Conservation (phyloP, 1,140 invertebrate genomes). For the Araneus ventricosus region DNA sequence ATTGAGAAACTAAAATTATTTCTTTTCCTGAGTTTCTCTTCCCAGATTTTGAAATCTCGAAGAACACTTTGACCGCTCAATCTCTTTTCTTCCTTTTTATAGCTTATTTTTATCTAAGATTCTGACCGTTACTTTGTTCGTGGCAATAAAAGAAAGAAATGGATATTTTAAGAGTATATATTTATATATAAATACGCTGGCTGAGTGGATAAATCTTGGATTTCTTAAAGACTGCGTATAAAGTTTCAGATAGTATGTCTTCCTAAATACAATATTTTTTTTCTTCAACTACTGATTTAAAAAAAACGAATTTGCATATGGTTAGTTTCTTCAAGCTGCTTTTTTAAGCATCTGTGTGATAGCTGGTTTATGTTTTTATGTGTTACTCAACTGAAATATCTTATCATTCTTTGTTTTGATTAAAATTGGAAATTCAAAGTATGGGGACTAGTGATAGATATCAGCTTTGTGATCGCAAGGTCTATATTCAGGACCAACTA, state of each 20-base stretch:
- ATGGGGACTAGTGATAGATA: too few species aligned
- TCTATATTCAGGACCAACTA: too few species aligned
- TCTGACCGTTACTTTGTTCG: neutral
- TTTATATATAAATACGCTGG: neutral
- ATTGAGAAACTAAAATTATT: neutral
- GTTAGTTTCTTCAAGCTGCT: neutral
- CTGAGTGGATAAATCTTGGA: neutral
- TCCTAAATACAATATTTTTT: neutral
- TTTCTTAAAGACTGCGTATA: conserved; percentile 1
- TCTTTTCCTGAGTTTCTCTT: neutral
- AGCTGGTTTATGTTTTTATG: too few species aligned
- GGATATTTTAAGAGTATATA: conserved; percentile 3
- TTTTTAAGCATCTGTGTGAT: too few species aligned
- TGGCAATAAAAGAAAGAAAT: neutral
- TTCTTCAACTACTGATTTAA: too few species aligned
- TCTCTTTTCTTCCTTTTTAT: conserved; percentile 4
- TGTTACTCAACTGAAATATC: too few species aligned
- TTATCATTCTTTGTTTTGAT: too few species aligned
- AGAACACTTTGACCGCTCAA: conserved; percentile 9
- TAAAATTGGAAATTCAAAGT: too few species aligned
- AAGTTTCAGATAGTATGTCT: neutral
- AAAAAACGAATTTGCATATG: neutral
- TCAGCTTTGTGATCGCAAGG: too few species aligned
- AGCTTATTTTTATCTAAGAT: neutral
- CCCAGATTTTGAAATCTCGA: neutral